A percentile compares a stretch with the other conserved stretches of the same genome.
phyloP scores from a whole-genome alignment of 2,113 vertebrate species.

The Daboia siamensis region DNA sequence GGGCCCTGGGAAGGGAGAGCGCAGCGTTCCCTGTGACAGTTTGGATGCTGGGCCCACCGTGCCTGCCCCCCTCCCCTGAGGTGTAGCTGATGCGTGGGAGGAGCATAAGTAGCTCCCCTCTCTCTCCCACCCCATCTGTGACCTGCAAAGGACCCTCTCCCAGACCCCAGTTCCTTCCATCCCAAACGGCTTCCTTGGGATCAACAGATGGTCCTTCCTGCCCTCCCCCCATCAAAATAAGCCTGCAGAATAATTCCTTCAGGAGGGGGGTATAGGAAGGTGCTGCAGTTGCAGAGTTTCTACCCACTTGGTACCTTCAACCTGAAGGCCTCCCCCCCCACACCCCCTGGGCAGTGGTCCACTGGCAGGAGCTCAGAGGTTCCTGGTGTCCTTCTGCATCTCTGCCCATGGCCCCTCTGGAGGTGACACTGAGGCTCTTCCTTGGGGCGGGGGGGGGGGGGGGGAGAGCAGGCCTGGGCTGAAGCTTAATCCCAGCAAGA shows the following conservation, averaged over 20 bases:
- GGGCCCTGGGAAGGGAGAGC: background rate
- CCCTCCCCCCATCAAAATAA: background rate
- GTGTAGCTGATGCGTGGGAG: background rate
- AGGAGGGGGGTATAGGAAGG: background rate
- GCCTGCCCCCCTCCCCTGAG: background rate
- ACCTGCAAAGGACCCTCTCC: background rate
- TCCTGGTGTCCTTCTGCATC: background rate
- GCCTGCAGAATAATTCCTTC: background rate
- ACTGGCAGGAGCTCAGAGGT: background rate
- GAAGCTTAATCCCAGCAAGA: background rate
- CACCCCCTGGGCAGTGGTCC: background rate
- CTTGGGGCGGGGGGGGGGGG: accelerated
- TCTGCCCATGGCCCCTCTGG: background rate
- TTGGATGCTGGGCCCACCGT: background rate
- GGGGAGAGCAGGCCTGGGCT: background rate
- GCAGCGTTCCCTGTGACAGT: background rate
- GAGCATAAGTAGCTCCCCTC: background rate
- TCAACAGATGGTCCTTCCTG: background rate
- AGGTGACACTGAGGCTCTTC: background rate
- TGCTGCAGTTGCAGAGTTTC: background rate
- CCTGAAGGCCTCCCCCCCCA: background rate
- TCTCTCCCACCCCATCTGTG: too few species aligned
- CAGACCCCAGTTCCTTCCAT: background rate
- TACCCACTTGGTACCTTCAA: background rate
- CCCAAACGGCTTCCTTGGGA: background rate